Base-by-base conservation (phyloP, 2,888 invertebrate species). In the Endotricha flammealis region DNA sequence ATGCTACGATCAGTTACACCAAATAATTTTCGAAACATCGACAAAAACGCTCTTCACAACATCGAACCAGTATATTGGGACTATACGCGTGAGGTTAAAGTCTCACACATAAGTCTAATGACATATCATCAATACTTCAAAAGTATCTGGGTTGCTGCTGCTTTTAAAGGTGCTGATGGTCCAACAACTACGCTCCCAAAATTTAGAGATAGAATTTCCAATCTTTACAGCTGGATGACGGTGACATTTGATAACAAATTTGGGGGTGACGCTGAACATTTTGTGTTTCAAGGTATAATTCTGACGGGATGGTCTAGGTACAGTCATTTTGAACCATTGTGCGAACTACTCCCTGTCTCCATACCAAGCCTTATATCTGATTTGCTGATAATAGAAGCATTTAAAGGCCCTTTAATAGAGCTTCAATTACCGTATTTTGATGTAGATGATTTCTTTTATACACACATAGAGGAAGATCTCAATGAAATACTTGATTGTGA, bases 121-220 rank as follows among this genome's bases (percentile, higher is more conserved):
- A 58, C 62, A 16, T 73, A 79, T 30, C 68, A 71, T 22, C 57
- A 48, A 13, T 58, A 54, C 6, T 96, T 95, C 69, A 76, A 87
- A 1, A 87, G 88, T 22, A 78, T 95, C 12, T 95, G 95, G 95
- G 87, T 93, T 27, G 95, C 94, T 0, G 91, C 94, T 40, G 95
- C 96, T 0, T 96, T 91, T 60, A 96, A 96, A 83, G 96, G 95
- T 0, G 91, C 92, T 0, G 91, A 91, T 29, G 89, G 89, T 1
- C 61, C 63, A 0, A 71, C 70, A 3, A 77, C 87, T 36, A 82
- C 83, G 11, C 62, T 90, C 1, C 90, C 91, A 0, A 78, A 90
- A 40, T 70, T 90, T 2, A 76, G 73, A 1, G 86, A 90, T 33
- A 93, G 95, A 55, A 77, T 93, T 33, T 83, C 88, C 32, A 96